Evolutionary conservation across 2,113 vertebrate genomes (phyloP).

Genomic region (Tapirus terrestris): DNA sequence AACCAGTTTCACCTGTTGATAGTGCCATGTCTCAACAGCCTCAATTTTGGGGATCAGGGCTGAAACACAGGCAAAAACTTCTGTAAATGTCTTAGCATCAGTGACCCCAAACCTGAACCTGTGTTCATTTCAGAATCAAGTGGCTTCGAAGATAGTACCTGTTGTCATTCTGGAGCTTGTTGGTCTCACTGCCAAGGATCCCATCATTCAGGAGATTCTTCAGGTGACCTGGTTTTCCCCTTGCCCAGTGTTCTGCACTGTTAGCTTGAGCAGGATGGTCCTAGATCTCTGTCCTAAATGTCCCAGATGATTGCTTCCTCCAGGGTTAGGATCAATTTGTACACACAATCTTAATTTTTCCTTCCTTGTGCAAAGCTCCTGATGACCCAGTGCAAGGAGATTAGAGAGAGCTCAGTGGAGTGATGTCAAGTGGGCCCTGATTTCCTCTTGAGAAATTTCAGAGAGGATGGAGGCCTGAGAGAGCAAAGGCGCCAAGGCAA

Average conservation of each 20-base stretch:
- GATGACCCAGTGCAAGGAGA: background rate
- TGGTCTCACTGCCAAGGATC: background rate
- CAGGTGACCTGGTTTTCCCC: background rate
- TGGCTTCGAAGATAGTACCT: constrained; percentile 29
- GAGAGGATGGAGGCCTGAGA: background rate
- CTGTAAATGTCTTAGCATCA: background rate
- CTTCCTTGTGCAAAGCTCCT: constrained; percentile 6
- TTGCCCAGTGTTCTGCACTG: background rate
- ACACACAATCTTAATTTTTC: background rate
- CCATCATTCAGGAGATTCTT: background rate
- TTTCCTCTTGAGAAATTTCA: constrained; percentile 37
- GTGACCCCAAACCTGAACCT: background rate
- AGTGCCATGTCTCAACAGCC: background rate
- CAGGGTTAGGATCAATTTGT: background rate
- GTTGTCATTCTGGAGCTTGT: constrained; percentile 33
- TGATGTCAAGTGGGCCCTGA: background rate
- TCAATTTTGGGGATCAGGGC: background rate
- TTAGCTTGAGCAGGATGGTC: background rate
- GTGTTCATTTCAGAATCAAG: constrained; percentile 48
- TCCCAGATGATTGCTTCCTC: constrained; percentile 18
- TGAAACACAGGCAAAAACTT: background rate
- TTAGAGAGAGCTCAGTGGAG: background rate
- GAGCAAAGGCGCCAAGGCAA: background rate
- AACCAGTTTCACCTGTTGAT: background rate
- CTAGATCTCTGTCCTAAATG: background rate